These are phyloP conservation scores for Taenioides sp. DNA, from an alignment of 2,797 vertebrate species.

Conservation along the genomic window DNA sequence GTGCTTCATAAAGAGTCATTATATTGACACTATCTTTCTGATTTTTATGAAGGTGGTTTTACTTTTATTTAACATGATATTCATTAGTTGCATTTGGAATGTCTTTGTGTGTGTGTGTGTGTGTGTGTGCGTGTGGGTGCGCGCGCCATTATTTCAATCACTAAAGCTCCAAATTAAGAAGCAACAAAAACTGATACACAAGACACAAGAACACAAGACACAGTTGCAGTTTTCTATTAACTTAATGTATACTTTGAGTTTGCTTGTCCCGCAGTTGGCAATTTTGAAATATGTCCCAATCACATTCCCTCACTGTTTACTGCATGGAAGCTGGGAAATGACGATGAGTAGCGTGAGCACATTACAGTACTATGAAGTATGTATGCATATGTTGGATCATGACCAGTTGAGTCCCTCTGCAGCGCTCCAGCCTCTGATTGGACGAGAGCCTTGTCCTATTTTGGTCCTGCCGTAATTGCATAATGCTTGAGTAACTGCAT, in stretches of 20 bases:
- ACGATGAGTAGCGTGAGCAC: constrained; percentile 27
- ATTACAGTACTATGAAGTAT: constrained; percentile 19
- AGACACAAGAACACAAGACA: no score
- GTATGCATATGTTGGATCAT: constrained; percentile 42
- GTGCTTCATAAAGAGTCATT: no score
- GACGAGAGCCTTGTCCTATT: constrained; percentile 63
- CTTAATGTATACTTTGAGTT: not conserved
- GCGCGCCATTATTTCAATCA: no score
- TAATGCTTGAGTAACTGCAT: constrained; percentile 73
- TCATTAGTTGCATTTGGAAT: no score
- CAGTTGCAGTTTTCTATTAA: not conserved
- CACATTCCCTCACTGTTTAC: constrained; percentile 12
- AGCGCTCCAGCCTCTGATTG: constrained; percentile 46
- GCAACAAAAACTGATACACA: no score
- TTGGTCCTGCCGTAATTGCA: constrained; percentile 69
- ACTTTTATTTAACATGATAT: no score
- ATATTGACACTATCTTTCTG: no score
- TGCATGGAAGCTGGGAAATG: constrained; percentile 18
- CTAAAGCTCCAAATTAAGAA: no score
- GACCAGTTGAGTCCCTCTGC: constrained; percentile 53
- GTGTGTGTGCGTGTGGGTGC: no score
- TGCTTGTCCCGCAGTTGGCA: constrained; percentile 6
- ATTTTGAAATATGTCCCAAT: constrained; percentile 14
- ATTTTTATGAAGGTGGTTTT: no score
- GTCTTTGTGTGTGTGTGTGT: no score